A percentile compares a stretch with the other conserved stretches of the same genome.
These are phyloP conservation scores for Phymorhynchus buccinoides DNA, from an alignment of 1,140 invertebrate genomes.

Conservation along the genomic window DNA sequence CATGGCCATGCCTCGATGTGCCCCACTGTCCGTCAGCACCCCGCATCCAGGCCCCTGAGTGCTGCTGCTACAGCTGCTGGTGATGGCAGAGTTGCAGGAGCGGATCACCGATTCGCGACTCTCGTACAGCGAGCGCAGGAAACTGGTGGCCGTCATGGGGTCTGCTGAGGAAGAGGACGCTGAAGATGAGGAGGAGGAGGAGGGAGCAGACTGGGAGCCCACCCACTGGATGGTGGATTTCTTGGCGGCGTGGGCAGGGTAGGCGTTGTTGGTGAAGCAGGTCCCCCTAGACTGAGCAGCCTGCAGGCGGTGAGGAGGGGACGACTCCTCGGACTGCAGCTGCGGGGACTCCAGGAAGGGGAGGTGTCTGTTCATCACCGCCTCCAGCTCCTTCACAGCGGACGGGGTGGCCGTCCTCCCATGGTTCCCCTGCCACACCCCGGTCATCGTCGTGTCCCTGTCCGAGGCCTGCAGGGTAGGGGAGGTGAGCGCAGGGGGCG, in stretches of 20 bases:
- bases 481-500: neutral
- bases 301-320: neutral
- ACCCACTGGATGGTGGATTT: constrained; percentile 95
- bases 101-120: constrained; percentile 95
- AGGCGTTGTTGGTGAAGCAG: constrained; percentile 18
- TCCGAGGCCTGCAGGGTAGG: constrained; percentile 29
- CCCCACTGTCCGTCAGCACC: constrained; percentile 9
- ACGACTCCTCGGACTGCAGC: neutral
- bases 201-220: constrained; percentile 76
- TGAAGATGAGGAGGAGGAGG: constrained; percentile 65
- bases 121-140: constrained; percentile 90
- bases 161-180: constrained; percentile 65
- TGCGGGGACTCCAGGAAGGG: constrained; percentile 73
- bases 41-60: neutral
- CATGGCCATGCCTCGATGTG: constrained; percentile 57
- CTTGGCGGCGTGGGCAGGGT: constrained; percentile 80
- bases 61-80: constrained; percentile 34
- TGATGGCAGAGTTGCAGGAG: constrained; percentile 71
- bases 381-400: constrained; percentile 92
- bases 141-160: constrained; percentile 84
- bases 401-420: constrained; percentile 60
- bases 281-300: neutral
- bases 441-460: constrained; percentile 12
- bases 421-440: neutral
- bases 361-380: constrained; percentile 96